Evolutionary conservation across 2,113 vertebrate genomes (phyloP), one percentile per base, ranked within the genome.

Genomic region (Cromileptes altivelis): DNA sequence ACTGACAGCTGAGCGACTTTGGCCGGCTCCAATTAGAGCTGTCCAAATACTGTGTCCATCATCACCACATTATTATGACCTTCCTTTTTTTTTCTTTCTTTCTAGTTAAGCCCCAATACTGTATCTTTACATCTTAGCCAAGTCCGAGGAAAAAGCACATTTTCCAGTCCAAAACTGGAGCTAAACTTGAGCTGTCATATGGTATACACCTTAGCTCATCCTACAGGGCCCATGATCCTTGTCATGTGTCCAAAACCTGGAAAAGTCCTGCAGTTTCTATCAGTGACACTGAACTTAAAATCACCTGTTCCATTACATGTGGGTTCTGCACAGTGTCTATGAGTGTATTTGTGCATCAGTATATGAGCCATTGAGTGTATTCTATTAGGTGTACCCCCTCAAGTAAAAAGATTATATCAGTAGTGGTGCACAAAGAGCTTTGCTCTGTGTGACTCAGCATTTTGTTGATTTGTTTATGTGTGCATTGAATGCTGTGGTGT

Each of bases 21-120:
- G 79, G 80, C 76, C 25, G 7, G 52, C 52, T 25, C n/a, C 56
- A 3, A 57, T 80, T 53, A 47, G 47, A 61, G 40, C 45, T 4
- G 18, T 78, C 73, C 57, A 81, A 62, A 75, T 52, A 27, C 62
- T 37, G 30, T 3, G 13, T 88, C 81, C 37, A 25, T 86, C 84
- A 80, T 70, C 89, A 0, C 70, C 75, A 70, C 0, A 0, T 84
- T 67, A 74, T 84, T 77, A 84, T 23, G 68, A 86, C 57, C 25
- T 63, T 27, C 42, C n/a, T 49, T 8, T 25, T 52, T 30, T 12
- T 23, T 15, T 30, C 15, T 13, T 7, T 45, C 40, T 33, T 68
- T 75, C 40, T 68, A 25, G 23, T 78, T 42, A 67, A 23, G n/a
- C 47, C 13, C 6, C 6, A 18, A 68, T 45, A 30, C 13, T 62